Evolutionary conservation across 2,113 vertebrate species (phyloP).

Genomic region (Bos taurus): DNA sequence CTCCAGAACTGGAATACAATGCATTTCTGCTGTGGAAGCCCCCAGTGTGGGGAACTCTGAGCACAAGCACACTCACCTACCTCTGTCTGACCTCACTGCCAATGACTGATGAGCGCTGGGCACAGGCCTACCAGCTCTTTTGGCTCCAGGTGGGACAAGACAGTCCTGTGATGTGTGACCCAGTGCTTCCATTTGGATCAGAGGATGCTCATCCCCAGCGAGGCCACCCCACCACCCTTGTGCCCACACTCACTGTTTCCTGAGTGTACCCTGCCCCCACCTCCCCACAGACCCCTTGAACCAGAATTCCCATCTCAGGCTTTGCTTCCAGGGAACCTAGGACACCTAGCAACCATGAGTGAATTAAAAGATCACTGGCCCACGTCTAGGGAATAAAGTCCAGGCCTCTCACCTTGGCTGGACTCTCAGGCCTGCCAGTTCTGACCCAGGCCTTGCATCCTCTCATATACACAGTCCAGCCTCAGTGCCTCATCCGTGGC

Average conservation of each 20-base stretch:
- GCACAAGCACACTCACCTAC: too few relatives aligned
- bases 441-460: background rate
- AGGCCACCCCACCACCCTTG: background rate
- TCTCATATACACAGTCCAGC: too few relatives aligned
- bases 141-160: background rate
- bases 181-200: background rate
- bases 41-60: background rate
- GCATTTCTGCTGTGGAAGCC: background rate
- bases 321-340: background rate
- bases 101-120: fast-evolving
- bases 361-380: background rate
- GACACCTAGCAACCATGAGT: background rate
- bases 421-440: background rate
- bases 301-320: background rate
- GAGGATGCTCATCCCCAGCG: background rate
- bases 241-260: background rate
- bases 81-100: background rate
- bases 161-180: background rate
- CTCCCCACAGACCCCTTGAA: background rate
- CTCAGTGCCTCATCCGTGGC: background rate
- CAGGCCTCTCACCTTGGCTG: background rate
- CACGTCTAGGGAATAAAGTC: background rate
- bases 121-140: background rate
- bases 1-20: background rate
- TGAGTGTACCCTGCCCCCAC: background rate